Base-by-base conservation (phyloP, 2,888 invertebrate genomes). In the Busseola fusca region DNA sequence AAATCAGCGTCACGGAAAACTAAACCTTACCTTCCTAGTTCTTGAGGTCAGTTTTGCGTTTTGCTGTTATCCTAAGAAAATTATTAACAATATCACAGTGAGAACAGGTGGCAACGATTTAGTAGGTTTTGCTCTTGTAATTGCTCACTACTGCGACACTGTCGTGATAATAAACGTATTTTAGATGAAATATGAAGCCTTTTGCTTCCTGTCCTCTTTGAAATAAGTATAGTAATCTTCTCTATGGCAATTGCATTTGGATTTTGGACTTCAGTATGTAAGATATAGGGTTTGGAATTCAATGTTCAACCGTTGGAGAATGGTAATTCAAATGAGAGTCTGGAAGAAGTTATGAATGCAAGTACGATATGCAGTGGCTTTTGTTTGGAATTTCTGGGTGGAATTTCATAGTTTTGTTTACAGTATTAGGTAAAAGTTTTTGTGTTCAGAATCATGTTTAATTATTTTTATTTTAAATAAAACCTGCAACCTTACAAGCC, bases 71-170 rank as follows among this genome's bases (percentile, higher is more conserved):
- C 30, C 78, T 82, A 87, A 88, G 90, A 86, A 90, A 91, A 91
- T 91, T 90, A 91, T 91, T 90, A 92, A 92, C 90, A 90, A 89
- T 92, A 92, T 91, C 81, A 83, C 82, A 87, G 90, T 89, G 90
- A 91, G 90, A 93, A 93, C 94, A 94, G 93, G 93, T 94, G 93
- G 93, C 90, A 90, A 89, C 84, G 89, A 89, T 90, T 90, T 89
- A 90, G 91, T 91, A 86, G 89, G 91, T 90, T 92, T 91, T 90
- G 90, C 91, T 93, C 88, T 88, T 91, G 93, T 94, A 93, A 94
- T 93, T 93, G 93, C 91, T 92, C 87, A 92, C 91, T 91, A 89
- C 89, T 88, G 89, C 83, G 88, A 89, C 87, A 87, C 83, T 89
- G 90, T 89, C 89, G 84, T 87, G 93, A 93, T 92, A 91, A 87